phyloP scores from a whole-genome alignment of 2,888 invertebrate genomes.

The Isoperla grammatica region DNA sequence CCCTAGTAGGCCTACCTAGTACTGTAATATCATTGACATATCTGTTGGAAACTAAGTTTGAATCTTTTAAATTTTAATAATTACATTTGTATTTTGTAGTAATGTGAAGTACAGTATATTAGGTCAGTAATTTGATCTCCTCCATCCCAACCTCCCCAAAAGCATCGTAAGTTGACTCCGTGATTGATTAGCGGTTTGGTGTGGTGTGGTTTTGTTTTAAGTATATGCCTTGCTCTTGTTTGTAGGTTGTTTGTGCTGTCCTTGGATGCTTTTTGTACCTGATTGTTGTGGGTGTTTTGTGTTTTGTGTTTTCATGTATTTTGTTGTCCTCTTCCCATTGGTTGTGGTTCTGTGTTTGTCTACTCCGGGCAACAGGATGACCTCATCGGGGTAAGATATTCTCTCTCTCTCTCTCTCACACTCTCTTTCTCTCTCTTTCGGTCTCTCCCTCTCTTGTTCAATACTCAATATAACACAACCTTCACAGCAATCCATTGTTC shows the following conservation, averaged over 20 bases:
- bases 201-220: background rate
- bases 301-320: background rate
- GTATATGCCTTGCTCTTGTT: background rate
- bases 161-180: too few relatives aligned
- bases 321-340: constrained; percentile 2
- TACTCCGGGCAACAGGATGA: constrained; percentile 32
- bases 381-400: constrained; percentile 36
- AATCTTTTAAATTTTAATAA: too few relatives aligned
- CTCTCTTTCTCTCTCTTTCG: background rate
- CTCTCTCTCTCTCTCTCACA: constrained; percentile 21
- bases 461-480: too few relatives aligned
- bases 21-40: too few relatives aligned
- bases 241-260: constrained; percentile 18
- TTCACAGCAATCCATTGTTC: too few relatives aligned
- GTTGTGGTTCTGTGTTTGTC: constrained; percentile 5
- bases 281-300: background rate
- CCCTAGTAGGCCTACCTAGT: too few relatives aligned
- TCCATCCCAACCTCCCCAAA: too few relatives aligned
- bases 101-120: too few relatives aligned
- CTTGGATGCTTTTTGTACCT: background rate
- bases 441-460: constrained; percentile 11
- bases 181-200: background rate
- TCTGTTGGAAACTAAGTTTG: too few relatives aligned
- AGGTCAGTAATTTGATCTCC: too few relatives aligned
- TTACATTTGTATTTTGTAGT: too few relatives aligned